A percentile compares a stretch with the other conserved stretches of the same genome.
Conservation (phyloP, 2,888 invertebrate species). For the Pyralis farinalis region DNA sequence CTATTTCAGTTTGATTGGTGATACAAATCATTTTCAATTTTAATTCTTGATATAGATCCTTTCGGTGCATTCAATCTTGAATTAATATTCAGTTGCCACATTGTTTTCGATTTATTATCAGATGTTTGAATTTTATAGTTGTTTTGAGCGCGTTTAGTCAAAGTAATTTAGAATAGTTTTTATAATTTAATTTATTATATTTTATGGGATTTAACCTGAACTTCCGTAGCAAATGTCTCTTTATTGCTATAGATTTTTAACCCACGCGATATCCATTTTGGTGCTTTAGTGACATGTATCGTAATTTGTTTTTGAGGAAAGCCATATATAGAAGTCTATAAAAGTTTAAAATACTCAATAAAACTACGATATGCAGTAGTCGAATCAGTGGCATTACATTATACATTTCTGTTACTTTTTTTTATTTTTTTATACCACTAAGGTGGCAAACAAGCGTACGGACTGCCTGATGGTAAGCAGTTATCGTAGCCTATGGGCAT, state of each 20-base stretch:
- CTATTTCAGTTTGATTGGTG: too few relatives aligned
- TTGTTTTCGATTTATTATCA: too few relatives aligned
- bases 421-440: too few relatives aligned
- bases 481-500: too few relatives aligned
- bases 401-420: too few relatives aligned
- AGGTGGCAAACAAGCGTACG: too few relatives aligned
- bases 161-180: neutral
- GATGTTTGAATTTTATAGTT: neutral
- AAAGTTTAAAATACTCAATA: neutral
- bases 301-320: neutral
- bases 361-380: constrained; percentile 5
- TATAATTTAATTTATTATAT: neutral
- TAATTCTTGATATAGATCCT: too few relatives aligned
- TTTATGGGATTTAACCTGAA: neutral
- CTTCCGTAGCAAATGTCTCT: neutral
- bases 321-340: constrained; percentile 1
- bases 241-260: constrained; percentile 1
- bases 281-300: neutral
- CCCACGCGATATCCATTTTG: constrained; percentile 2
- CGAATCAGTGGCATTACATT: neutral
- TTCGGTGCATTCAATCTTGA: too few relatives aligned
- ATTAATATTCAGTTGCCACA: too few relatives aligned
- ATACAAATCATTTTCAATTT: too few relatives aligned
- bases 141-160: constrained; percentile 1
- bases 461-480: too few relatives aligned